Percentiles rank a stretch among this genome's conserved stretches.
These are phyloP conservation scores for Chrysopilus asiliformis DNA, from an alignment of 2,888 invertebrate genomes.

Conservation along the genomic window DNA sequence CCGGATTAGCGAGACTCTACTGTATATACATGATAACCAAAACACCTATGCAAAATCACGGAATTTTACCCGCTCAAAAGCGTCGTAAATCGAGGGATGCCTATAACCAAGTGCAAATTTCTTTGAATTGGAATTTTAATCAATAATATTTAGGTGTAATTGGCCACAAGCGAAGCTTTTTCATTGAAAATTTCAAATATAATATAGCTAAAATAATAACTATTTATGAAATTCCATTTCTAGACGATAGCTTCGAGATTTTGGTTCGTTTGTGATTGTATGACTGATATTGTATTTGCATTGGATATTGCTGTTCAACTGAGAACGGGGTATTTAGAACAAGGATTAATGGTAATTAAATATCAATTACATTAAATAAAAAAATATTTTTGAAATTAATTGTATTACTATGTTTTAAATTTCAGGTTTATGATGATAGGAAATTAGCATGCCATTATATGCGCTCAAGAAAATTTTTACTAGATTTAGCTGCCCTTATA, in stretches of 20 bases:
- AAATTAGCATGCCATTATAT: constrained; percentile 84
- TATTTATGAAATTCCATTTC: constrained; percentile 11
- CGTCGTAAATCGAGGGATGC: too few relatives aligned
- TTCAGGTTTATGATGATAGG: constrained; percentile 70
- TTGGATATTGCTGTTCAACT: constrained; percentile 83
- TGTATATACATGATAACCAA: too few relatives aligned
- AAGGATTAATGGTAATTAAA: constrained; percentile 65
- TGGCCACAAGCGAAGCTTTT: too few relatives aligned
- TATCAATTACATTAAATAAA: background rate
- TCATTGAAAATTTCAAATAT: too few relatives aligned
- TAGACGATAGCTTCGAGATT: constrained; percentile 56
- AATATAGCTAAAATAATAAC: background rate
- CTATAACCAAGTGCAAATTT: too few relatives aligned
- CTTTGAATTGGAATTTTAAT: too few relatives aligned
- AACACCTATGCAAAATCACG: too few relatives aligned
- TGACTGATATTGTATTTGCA: constrained; percentile 78
- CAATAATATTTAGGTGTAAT: too few relatives aligned
- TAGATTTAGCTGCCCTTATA: constrained; percentile 69
- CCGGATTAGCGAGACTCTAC: too few relatives aligned
- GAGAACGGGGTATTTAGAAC: constrained; percentile 88
- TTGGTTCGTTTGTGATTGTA: constrained; percentile 71
- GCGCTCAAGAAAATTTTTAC: constrained; percentile 66
- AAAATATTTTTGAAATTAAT: background rate
- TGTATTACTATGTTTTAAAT: constrained; percentile 1
- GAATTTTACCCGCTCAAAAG: too few relatives aligned